Base-by-base conservation (phyloP, 2,888 invertebrate species). In the Scaptomyza flava region DNA sequence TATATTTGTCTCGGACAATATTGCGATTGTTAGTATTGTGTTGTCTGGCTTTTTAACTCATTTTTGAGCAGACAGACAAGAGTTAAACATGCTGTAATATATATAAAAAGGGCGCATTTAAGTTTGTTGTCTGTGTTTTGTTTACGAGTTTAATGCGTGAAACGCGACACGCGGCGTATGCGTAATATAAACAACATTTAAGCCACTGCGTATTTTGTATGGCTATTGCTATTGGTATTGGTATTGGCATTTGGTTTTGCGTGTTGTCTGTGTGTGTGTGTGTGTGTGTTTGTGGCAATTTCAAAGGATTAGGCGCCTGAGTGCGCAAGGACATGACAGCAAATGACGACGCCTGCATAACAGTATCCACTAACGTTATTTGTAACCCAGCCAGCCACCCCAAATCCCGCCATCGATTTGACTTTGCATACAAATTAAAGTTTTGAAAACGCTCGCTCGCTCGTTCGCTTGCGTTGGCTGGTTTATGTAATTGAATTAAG, bases 381-480 rank as follows among this genome's bases (percentile, higher is more conserved):
- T 36, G 7, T n/a, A 6, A 41, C 27, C 11, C 12, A 4, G 3
- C 45, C 42, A n/a, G 6, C 6, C 36, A 11, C 23, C 27, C 51
- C 30, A 5, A 12, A 6, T 11, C 14, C 2, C 7, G 4, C 14
- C 30, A 33, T 65, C 62, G 59, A 75, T 72, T 81, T 84, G 87
- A 81, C 85, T 81, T 84, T 81, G 82, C 87, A 87, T 84, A 66
- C 81, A 81, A 81, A 81, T 87, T 87, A 84, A 87, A 87, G 87
- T 81, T 84, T 75, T 56, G 34, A 57, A 51, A 61, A 43, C 67
- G 51, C 47, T 68, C 74, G 68, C 59, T 45, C 48, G 43, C 27
- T 78, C 81, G 65, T 17, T 14, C 14, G 38, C 14, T 14, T 2
- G 8, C 38, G 14, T 41, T 45, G 68, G 41, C 34, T 78, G 87